Evolutionary conservation across 35 echinoderm and acorn worm species (phyloP).

Genomic region (Ophioderma brevispina): DNA sequence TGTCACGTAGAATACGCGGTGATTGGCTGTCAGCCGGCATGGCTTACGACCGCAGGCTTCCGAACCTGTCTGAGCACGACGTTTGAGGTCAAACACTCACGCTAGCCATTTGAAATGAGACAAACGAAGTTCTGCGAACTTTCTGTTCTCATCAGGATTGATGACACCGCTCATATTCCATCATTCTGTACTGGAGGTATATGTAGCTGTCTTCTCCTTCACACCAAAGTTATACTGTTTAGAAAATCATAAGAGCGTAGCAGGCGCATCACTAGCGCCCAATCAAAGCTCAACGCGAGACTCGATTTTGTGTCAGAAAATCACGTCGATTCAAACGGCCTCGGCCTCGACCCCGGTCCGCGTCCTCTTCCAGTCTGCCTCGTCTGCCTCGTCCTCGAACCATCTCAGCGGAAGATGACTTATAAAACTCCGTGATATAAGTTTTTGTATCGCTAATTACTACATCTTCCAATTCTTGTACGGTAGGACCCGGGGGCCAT

Average conservation of each 20-base stretch:
- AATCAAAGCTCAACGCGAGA: neutral
- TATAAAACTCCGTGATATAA: neutral
- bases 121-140: neutral
- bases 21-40: neutral
- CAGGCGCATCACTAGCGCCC: neutral
- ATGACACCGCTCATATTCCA: neutral
- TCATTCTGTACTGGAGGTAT: neutral
- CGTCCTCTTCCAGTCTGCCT: neutral
- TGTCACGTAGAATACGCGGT: neutral
- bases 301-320: neutral
- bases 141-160: neutral
- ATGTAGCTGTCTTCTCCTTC: neutral
- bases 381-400: neutral
- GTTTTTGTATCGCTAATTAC: neutral
- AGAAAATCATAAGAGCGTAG: neutral
- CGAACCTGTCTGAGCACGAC: neutral
- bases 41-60: neutral
- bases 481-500: neutral
- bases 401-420: neutral
- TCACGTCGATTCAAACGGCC: neutral
- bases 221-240: neutral
- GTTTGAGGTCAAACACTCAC: neutral
- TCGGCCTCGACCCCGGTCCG: neutral
- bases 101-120: neutral
- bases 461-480: neutral